Evolutionary conservation across 2,797 vertebrate species (phyloP).

Genomic region (Halcyon badia): DNA sequence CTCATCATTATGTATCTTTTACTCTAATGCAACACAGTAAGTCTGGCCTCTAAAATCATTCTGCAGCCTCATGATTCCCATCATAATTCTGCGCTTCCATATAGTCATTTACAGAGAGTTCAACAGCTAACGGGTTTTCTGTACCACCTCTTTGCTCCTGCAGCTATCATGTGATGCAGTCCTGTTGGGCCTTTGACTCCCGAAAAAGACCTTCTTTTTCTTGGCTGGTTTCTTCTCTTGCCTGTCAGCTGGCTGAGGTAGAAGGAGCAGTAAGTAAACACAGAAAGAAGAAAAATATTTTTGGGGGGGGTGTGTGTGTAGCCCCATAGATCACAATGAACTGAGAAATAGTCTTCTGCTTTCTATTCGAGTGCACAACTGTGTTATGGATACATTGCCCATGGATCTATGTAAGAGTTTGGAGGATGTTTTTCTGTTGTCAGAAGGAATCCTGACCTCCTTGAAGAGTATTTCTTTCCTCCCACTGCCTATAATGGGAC

Average conservation of each 20-base stretch:
- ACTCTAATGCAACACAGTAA: neutral
- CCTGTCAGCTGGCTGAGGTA: constrained; percentile 85
- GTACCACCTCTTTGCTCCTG: neutral
- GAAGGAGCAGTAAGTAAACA: constrained; percentile 87
- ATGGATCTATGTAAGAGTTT: neutral
- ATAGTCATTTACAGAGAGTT: neutral
- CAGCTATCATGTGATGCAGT: constrained; percentile 91
- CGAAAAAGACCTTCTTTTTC: constrained; percentile 89
- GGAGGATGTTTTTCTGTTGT: neutral
- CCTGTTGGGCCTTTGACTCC: constrained; percentile 91
- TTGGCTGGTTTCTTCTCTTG: constrained; percentile 86
- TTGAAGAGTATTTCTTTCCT: neutral
- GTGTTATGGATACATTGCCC: neutral
- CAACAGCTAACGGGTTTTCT: neutral
- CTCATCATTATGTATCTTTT: neutral
- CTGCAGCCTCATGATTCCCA: neutral
- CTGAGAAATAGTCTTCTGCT: neutral
- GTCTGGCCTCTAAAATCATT: neutral
- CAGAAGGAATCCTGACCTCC: neutral
- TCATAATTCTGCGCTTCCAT: neutral
- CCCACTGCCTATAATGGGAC: neutral
- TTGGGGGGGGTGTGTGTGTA: neutral
- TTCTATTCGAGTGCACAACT: neutral
- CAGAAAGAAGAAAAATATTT: neutral
- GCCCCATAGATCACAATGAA: neutral